These are phyloP conservation scores for Penaeus indicus DNA, from an alignment of 1,140 invertebrate species.

Conservation along the genomic window DNA sequence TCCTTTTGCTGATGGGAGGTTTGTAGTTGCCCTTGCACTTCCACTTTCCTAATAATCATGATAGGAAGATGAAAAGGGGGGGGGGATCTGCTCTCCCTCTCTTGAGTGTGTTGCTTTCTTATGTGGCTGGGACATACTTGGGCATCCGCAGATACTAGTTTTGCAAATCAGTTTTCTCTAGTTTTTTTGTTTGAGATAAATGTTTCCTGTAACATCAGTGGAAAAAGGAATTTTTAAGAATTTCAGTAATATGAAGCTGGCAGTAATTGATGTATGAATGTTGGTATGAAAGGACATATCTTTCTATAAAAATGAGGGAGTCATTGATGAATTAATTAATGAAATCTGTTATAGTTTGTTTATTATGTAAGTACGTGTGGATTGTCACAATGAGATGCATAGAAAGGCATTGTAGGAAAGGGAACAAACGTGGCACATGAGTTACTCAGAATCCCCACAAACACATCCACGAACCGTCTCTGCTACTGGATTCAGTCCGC, in stretches of 20 bases:
- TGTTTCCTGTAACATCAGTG: background rate
- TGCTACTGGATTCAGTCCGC: slow-evolving; percentile 7
- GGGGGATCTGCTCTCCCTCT: slow-evolving; percentile 31
- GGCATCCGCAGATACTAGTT: slow-evolving; percentile 23
- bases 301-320: slow-evolving; percentile 28
- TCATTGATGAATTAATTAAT: slow-evolving; percentile 6
- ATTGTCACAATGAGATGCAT: background rate
- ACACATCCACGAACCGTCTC: slow-evolving; percentile 28
- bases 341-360: slow-evolving; percentile 19
- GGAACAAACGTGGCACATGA: slow-evolving; percentile 9
- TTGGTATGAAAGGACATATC: slow-evolving; percentile 41
- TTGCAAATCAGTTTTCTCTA: no score
- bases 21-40: slow-evolving; percentile 32
- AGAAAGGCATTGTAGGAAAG: background rate
- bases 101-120: slow-evolving; percentile 60
- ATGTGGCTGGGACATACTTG: slow-evolving; percentile 55
- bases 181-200: background rate
- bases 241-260: slow-evolving; percentile 3
- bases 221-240: background rate
- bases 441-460: background rate
- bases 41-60: slow-evolving; percentile 31
- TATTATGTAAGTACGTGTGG: slow-evolving; percentile 22
- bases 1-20: slow-evolving; percentile 97
- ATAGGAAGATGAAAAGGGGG: slow-evolving; percentile 40
- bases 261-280: slow-evolving; percentile 42